A percentile compares a stretch with the other conserved stretches of the same genome.
Conservation (phyloP, 1,140 invertebrate genomes). For the Drosophila athabasca region DNA sequence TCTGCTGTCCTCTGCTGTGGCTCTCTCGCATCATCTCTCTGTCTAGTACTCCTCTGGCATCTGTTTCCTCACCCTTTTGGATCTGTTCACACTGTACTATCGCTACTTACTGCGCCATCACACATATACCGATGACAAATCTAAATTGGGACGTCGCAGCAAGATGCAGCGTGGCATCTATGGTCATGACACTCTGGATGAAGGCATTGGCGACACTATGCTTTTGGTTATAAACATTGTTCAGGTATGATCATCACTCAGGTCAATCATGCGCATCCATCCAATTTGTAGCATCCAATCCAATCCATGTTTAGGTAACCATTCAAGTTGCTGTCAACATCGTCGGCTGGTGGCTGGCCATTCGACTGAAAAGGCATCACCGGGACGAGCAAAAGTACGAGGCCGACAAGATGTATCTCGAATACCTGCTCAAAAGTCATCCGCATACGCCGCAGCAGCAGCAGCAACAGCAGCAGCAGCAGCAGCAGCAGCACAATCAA, state of each 20-base stretch:
- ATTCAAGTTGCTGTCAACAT: background rate
- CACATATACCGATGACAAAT: too few relatives aligned
- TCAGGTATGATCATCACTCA: background rate
- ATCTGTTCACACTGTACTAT: background rate
- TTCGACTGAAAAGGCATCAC: background rate
- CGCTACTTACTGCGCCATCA: too few relatives aligned
- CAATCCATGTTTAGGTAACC: background rate
- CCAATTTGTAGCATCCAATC: background rate
- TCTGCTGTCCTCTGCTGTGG: too few relatives aligned
- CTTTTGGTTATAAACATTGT: background rate
- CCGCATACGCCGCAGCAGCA: too few relatives aligned
- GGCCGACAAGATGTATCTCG: background rate
- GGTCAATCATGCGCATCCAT: too few relatives aligned
- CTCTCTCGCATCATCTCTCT: background rate
- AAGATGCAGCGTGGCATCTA: too few relatives aligned
- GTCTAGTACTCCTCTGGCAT: conserved; percentile 17
- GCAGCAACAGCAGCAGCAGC: too few relatives aligned
- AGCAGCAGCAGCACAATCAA: too few relatives aligned
- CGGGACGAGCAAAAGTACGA: conserved; percentile 3
- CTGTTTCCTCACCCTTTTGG: conserved; percentile 8
- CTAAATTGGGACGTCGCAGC: too few relatives aligned
- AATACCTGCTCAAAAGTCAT: background rate
- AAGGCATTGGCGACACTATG: background rate
- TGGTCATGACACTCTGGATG: background rate
- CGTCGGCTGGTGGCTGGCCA: conserved; percentile 11